These are phyloP conservation scores for Gephyroberyx darwinii DNA, from an alignment of 2,797 vertebrate genomes.

Conservation along the genomic window DNA sequence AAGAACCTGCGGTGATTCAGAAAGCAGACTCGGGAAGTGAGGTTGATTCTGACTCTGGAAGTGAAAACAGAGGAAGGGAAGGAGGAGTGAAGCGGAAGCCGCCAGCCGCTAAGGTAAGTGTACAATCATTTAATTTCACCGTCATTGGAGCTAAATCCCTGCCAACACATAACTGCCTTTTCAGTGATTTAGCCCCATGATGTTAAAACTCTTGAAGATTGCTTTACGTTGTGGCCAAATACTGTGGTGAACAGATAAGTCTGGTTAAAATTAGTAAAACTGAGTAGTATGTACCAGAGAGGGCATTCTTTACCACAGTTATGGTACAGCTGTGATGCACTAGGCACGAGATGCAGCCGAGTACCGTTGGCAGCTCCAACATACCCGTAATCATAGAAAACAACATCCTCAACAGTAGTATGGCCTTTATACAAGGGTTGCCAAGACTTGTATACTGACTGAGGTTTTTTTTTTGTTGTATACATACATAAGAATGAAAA, in stretches of 20 bases:
- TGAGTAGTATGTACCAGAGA: too few species aligned
- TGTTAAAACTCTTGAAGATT: too few species aligned
- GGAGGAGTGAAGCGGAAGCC: constrained; percentile 87
- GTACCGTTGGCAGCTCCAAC: background rate
- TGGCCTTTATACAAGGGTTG: background rate
- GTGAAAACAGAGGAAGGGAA: constrained; percentile 81
- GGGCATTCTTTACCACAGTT: background rate
- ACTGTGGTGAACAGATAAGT: background rate
- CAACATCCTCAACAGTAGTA: background rate
- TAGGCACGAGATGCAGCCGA: background rate
- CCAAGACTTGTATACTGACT: background rate
- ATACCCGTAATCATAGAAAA: background rate
- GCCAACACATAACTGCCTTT: background rate
- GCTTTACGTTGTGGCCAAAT: too few species aligned
- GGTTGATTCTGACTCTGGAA: constrained; percentile 88
- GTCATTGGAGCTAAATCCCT: background rate
- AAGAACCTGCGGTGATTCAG: constrained; percentile 72
- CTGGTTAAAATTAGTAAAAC: too few species aligned
- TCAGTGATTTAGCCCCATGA: background rate
- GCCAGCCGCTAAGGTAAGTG: constrained; percentile 83
- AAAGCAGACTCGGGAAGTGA: constrained; percentile 85
- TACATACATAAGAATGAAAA: constrained; percentile 6
- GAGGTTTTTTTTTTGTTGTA: background rate
- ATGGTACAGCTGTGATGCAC: background rate
- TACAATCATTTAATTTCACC: background rate